A percentile compares a stretch with the other conserved stretches of the same genome.
Evolutionary conservation across 1,140 invertebrate species (phyloP).

Genomic region (Bilobella aurantiaca): DNA sequence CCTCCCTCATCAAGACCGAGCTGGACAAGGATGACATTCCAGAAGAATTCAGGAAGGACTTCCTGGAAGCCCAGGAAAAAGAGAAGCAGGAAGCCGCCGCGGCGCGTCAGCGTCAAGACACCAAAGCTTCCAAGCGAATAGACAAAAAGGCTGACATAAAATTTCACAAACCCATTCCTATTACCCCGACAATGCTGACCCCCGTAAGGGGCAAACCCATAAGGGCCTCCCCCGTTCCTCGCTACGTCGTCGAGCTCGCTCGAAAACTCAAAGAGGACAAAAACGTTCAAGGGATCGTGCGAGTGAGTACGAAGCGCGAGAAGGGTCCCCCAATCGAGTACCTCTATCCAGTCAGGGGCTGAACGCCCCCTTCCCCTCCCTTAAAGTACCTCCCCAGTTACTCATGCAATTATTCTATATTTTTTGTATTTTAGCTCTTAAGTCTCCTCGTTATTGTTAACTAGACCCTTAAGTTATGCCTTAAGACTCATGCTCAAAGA

Average conservation of each 20-base stretch:
- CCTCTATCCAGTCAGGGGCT: conserved; percentile 30
- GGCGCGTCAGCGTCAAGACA: neutral
- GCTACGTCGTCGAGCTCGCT: conserved; percentile 31
- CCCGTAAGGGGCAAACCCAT: neutral
- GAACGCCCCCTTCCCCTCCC: neutral
- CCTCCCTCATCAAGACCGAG: conserved; percentile 24
- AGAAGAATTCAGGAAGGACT: conserved; percentile 24
- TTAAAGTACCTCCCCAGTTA: neutral
- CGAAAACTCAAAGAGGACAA: conserved; percentile 29
- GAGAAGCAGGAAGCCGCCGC: neutral
- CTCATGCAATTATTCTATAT: neutral
- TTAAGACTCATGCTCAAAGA: too few relatives aligned
- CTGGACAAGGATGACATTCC: conserved; percentile 33
- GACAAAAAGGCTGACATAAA: conserved; percentile 11
- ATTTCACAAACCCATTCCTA: conserved; percentile 24
- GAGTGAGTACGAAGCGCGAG: conserved; percentile 24
- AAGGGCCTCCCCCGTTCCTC: conserved; percentile 17
- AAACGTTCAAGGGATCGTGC: conserved; percentile 29
- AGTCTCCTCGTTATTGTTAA: too few relatives aligned
- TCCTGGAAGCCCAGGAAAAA: conserved; percentile 12
- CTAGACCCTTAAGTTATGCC: too few relatives aligned
- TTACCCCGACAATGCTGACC: conserved; percentile 26
- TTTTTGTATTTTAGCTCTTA: neutral
- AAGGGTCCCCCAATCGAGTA: conserved; percentile 27
- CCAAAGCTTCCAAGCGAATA: neutral